Conservation (phyloP, 2,113 vertebrate species). For the Odocoileus virginianus region DNA sequence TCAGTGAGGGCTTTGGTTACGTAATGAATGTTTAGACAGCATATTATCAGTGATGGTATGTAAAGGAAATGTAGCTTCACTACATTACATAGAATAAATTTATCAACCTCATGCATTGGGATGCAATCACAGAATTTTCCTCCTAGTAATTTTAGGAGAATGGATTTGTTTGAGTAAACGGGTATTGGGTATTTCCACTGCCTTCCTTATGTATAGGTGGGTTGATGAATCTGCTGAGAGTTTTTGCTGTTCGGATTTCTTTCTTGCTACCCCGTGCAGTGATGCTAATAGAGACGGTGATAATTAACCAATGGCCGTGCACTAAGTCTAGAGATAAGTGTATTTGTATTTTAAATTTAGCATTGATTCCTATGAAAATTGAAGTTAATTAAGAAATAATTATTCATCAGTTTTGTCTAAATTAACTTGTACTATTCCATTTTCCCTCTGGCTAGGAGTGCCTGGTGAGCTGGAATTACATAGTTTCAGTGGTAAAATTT, state of each 20-base stretch:
- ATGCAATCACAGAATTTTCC: not conserved
- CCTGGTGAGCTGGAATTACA: not conserved
- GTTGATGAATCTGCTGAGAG: not conserved
- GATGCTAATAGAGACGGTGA: not conserved
- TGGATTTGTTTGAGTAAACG: not conserved
- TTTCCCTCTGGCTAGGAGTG: not conserved
- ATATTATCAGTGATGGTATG: not conserved
- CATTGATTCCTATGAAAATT: not conserved
- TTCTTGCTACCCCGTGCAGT: not conserved
- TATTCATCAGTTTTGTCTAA: not conserved
- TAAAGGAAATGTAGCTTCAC: not conserved
- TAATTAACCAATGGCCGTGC: not conserved
- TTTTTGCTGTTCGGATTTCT: not conserved
- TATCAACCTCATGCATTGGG: not conserved
- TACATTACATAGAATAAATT: not conserved
- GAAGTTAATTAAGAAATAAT: slow-evolving; percentile 3
- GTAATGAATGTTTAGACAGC: not conserved
- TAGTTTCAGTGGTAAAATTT: not conserved
- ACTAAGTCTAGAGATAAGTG: not conserved
- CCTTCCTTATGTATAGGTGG: not conserved
- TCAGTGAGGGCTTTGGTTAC: not conserved
- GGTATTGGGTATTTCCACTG: not conserved
- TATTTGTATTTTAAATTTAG: not conserved
- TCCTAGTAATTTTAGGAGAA: not conserved
- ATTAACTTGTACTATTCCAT: not conserved